Evolutionary conservation across 1,140 invertebrate species (phyloP).

Genomic region (Drosophila tristis): DNA sequence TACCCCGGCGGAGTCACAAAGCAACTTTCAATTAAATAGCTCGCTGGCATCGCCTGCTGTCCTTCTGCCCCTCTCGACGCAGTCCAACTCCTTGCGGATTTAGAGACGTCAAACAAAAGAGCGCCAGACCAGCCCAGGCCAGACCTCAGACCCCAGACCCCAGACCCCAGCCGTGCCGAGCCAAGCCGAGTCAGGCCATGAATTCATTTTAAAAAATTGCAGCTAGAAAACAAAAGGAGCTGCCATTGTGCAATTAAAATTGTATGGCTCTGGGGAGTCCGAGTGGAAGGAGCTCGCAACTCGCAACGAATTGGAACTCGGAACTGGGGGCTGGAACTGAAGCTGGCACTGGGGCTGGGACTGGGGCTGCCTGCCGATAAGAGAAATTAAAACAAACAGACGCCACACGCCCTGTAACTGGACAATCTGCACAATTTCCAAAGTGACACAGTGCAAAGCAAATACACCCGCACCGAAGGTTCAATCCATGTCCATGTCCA

Average conservation of each 20-base stretch:
- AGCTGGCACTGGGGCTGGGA: not conserved
- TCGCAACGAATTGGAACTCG: conserved; percentile 30
- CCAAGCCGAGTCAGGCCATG: conserved; percentile 44
- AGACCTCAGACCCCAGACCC: conserved; percentile 14
- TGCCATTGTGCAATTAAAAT: conserved; percentile 82
- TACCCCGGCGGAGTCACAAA: conserved; percentile 71
- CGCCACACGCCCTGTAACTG: conserved; percentile 48
- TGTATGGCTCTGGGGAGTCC: conserved; percentile 71
- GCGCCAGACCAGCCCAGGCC: conserved; percentile 38
- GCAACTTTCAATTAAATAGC: conserved; percentile 82
- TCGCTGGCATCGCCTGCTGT: conserved; percentile 17
- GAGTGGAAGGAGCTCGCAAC: conserved; percentile 10
- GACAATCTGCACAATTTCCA: conserved; percentile 72
- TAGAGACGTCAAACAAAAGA: conserved; percentile 74
- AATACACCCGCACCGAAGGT: conserved; percentile 54
- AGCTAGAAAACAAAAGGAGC: conserved; percentile 70
- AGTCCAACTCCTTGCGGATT: conserved; percentile 66
- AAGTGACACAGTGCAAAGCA: conserved; percentile 72
- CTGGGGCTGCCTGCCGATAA: conserved; percentile 71
- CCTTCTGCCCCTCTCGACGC: not conserved
- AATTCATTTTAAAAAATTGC: conserved; percentile 77
- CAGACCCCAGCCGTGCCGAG: not conserved
- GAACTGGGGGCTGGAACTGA: not conserved
- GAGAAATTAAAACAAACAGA: conserved; percentile 81
- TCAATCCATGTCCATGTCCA: conserved; percentile 54